Conservation (phyloP, 2,113 vertebrate genomes). For the Oncorhynchus clarkii region DNA sequence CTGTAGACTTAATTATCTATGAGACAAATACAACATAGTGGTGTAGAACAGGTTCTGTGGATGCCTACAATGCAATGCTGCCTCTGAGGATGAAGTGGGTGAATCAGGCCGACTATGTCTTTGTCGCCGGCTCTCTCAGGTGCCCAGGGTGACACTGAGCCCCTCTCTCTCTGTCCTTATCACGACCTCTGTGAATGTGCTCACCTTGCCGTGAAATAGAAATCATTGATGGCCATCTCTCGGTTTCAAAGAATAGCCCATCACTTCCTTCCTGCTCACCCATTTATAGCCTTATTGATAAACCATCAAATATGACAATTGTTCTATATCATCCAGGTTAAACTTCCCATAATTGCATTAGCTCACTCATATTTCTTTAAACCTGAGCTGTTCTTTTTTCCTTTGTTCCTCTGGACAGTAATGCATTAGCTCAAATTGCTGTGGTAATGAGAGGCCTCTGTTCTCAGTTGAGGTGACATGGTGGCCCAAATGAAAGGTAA, state of each 20-base stretch:
- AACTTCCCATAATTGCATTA: constrained; percentile 64
- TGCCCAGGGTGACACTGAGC: constrained; percentile 34
- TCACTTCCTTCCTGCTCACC: constrained; percentile 36
- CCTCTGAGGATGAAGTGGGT: background rate
- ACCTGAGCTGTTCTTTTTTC: constrained; percentile 34
- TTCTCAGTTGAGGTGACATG: constrained; percentile 57
- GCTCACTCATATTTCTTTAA: constrained; percentile 56
- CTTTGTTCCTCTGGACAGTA: constrained; percentile 50
- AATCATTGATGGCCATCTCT: constrained; percentile 55
- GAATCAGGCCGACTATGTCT: background rate
- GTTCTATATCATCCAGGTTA: constrained; percentile 60
- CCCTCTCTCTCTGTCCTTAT: constrained; percentile 41
- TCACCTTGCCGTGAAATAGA: constrained; percentile 70
- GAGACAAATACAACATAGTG: background rate
- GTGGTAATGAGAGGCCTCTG: constrained; percentile 52
- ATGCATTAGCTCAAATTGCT: constrained; percentile 62
- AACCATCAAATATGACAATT: constrained; percentile 64
- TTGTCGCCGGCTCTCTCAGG: constrained; percentile 17
- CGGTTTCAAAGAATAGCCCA: constrained; percentile 51
- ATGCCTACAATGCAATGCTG: background rate
- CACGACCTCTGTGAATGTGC: constrained; percentile 56
- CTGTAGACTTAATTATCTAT: background rate
- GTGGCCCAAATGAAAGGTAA: constrained; percentile 62
- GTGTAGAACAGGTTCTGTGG: background rate
- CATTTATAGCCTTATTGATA: constrained; percentile 58